Percentiles rank a stretch among this genome's conserved stretches.
Evolutionary conservation across 2,113 vertebrate genomes (phyloP).

Genomic region (Orthonyx spaldingii): DNA sequence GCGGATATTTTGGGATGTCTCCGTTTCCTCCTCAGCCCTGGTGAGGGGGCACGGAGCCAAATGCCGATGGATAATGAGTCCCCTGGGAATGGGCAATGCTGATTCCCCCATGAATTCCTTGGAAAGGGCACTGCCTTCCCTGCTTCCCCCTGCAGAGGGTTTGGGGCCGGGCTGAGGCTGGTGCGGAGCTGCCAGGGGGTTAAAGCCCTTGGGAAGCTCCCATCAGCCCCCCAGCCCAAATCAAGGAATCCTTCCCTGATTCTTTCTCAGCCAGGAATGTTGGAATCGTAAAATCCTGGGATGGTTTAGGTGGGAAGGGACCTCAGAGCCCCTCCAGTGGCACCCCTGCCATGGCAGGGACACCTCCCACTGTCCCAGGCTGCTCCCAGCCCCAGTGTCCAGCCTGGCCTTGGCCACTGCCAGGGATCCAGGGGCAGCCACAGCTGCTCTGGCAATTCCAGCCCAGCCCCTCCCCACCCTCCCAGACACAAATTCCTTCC

Average conservation of each 20-base stretch:
- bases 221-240: neutral
- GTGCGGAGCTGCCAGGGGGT: neutral
- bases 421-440: neutral
- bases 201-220: neutral
- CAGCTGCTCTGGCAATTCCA: neutral
- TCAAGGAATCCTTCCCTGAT: neutral
- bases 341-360: neutral
- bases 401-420: neutral
- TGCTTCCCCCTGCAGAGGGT: neutral
- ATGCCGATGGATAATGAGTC: fast-evolving
- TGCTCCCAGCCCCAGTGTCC: neutral
- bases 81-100: neutral
- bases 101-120: neutral
- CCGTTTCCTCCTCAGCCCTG: neutral
- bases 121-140: neutral
- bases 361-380: neutral
- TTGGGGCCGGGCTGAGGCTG: neutral
- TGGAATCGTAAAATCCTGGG: neutral
- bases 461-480: no score
- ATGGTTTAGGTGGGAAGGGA: neutral
- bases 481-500: neutral
- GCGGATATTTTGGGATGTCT: neutral
- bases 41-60: neutral
- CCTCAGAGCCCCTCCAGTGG: fast-evolving
- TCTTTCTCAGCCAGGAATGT: neutral